Base-by-base conservation (phyloP, 2,888 invertebrate species). In the Phorcus lineatus region DNA sequence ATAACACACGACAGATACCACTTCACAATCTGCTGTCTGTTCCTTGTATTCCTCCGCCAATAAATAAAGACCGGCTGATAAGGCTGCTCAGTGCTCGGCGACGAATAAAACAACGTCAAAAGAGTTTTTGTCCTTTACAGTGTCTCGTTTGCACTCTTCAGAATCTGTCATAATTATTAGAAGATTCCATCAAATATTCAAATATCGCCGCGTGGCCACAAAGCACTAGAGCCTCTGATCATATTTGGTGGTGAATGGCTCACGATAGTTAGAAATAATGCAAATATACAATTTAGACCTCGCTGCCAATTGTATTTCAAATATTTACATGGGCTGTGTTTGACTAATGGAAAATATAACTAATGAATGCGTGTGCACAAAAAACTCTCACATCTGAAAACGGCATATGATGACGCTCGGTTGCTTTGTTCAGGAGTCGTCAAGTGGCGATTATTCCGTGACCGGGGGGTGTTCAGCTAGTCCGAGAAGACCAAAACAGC, bases 121-220 rank as follows among this genome's bases (percentile, higher is more conserved):
- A 28, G 62, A 19, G 9, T 70, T 70, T 70, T 70, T 70, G 70
- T 70, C n/a, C 70, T 36, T 36, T 36, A 70, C 70, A 70, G 36
- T 70, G 70, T 70, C 36, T 70, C 70, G 40, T 70, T 70, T 70
- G 70, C 70, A 36, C 70, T 70, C 70, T 36, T 19, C 70, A 31
- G 70, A 36, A 36, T 70, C 31, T 70, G 70, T 70, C 19, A 70
- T 70, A 70, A 70, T 70, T 70, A 70, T 70, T 70, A 70, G 70
- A 70, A 31, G 40, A 36, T 70, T 70, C 70, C 70, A 70, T 70
- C 70, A 70, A 70, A 70, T 40, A 70, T 70, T 70, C 70, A 70
- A 70, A 70, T 70, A 70, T 31, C 31, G 70, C 16, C 70, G 70
- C 19, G 36, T 40, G 28, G n/a, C 19, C 31, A 31, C 70, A 70